phyloP scores from a whole-genome alignment of 2,113 vertebrate genomes.

The Artemisiospiza belli region DNA sequence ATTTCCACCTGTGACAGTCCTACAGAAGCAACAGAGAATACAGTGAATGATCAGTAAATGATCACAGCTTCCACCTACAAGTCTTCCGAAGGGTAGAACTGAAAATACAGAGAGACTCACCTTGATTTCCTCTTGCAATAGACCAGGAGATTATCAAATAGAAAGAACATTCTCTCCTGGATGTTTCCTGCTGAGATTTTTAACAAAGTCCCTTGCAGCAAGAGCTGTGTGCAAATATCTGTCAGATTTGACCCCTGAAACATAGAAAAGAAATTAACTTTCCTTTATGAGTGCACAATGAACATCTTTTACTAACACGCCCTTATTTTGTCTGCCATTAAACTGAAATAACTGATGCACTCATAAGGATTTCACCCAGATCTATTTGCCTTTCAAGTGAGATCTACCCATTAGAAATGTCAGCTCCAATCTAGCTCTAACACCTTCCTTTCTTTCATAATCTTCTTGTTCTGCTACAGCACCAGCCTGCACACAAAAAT shows the following conservation, averaged over 20 bases:
- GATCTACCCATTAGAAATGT: not conserved
- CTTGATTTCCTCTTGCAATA: slow-evolving; percentile 99
- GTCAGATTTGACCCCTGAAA: slow-evolving; percentile 95
- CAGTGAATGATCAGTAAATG: not conserved
- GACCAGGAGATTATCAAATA: slow-evolving; percentile 98
- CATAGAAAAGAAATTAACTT: not conserved
- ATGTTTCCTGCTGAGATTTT: slow-evolving; percentile 99
- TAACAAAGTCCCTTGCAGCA: slow-evolving; percentile 92
- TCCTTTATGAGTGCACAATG: not conserved
- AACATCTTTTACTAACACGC: not conserved
- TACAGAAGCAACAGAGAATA: not conserved
- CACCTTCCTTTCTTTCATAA: not conserved
- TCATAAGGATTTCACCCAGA: not conserved
- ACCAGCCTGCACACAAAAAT: not conserved
- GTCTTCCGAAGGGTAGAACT: not conserved
- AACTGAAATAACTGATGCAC: not conserved
- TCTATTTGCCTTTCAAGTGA: not conserved
- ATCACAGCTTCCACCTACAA: not conserved
- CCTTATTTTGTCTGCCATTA: not conserved
- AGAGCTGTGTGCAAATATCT: slow-evolving; percentile 94
- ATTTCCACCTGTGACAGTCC: not conserved
- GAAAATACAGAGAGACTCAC: slow-evolving; percentile 59
- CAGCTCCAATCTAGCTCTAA: not conserved
- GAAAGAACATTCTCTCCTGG: slow-evolving; percentile 95
- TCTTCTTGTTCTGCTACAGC: not conserved